A percentile compares a stretch with the other conserved stretches of the same genome.
Conservation (phyloP, 2,888 invertebrate genomes). For the Scaptomyza tumidula region DNA sequence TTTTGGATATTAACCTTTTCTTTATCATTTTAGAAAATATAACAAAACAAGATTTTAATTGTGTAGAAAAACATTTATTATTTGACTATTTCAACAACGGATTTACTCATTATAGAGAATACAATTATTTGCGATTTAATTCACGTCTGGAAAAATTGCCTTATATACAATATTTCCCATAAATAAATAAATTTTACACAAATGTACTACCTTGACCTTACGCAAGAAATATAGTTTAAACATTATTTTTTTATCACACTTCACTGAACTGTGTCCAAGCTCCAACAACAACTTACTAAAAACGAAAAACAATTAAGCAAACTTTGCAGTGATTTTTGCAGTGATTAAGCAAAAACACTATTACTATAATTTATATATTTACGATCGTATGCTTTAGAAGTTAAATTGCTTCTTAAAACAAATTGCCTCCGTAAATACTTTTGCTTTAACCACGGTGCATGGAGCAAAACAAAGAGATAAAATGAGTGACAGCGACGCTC, state of each 20-base stretch:
- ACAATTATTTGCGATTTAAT: no score
- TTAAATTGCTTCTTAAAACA: neutral
- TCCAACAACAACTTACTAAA: neutral
- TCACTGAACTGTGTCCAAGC: neutral
- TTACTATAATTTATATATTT: conserved; percentile 10
- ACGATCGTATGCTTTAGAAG: neutral
- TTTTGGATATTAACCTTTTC: no score
- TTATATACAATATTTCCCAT: no score
- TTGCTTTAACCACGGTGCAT: conserved; percentile 57
- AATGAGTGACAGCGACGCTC: conserved; percentile 41
- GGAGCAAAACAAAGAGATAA: conserved; percentile 45
- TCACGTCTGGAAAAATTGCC: no score
- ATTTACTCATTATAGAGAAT: no score
- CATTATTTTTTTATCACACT: neutral
- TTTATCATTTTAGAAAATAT: no score
- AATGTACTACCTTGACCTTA: no score
- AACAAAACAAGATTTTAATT: no score
- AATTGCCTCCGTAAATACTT: neutral
- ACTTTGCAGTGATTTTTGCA: neutral
- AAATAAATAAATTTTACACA: no score
- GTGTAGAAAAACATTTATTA: no score
- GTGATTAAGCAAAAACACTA: neutral
- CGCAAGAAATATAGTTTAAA: no score
- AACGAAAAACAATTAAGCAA: neutral
- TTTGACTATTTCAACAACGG: no score